Evolutionary conservation across 2,113 vertebrate species (phyloP), one percentile per base, ranked within the genome.

Genomic region (Passer montanus): DNA sequence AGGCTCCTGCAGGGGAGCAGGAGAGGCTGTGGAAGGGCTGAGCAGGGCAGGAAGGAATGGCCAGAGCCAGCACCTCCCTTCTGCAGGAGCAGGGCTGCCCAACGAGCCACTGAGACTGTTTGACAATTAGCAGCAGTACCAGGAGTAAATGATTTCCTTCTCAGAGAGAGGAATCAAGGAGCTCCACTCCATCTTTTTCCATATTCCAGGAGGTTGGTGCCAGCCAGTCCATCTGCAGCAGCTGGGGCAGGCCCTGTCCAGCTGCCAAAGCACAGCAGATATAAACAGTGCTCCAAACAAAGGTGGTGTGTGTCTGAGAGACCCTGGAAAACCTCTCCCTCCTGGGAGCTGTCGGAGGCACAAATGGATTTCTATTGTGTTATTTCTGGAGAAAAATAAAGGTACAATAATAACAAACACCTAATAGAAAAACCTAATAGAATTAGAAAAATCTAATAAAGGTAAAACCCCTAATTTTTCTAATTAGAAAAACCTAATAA

Each of bases 51-150:
- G 43, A 59, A 69, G 84, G 75, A 74, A 83, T 3, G 46, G n/a
- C 49, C 87, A 62, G 37, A 14, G 58, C 6, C 52, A 77, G 50
- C 50, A 35, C 55, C 63, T 8, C 35, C 75, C 64, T 77, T 47
- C 28, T 55, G 63, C 53, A 81, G 89, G 7, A 39, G 11, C 49
- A 8, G 59, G 55, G 55, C 83, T 80, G 64, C 50, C 66, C 62
- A 53, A 11, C 2, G 19, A 10, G 11, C n/a, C 31, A 0, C n/a
- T 12, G 53, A 2, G 3, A 0, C 55, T 3, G 0, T 6, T 39
- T 9, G 70, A 59, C 78, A 58, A 15, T 9, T 11, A 41, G 20
- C 79, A 77, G 92, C 70, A 35, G 4, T 3, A 55, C 6, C 30
- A 35, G 33, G 13, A 62, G 41, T 15, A 52, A 64, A 33, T 10